These are phyloP conservation scores for Gallinago nigripennis DNA, from an alignment of 2,797 vertebrate genomes.

Conservation along the genomic window DNA sequence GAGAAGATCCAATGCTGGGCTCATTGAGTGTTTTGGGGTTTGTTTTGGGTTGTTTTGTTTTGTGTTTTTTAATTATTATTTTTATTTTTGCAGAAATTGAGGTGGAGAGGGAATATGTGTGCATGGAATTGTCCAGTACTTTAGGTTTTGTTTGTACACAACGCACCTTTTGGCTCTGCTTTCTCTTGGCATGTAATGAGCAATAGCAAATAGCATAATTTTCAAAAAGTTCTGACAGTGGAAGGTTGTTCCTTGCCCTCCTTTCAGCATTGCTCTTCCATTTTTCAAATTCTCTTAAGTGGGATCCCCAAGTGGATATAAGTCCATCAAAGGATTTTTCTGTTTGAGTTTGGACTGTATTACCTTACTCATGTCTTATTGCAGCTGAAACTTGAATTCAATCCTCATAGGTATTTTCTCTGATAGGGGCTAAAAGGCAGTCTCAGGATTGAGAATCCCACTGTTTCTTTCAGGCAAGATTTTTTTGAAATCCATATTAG, in stretches of 20 bases:
- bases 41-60: neutral
- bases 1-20: neutral
- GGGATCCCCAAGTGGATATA: neutral
- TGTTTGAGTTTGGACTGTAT: neutral
- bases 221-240: neutral
- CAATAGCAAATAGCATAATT: neutral
- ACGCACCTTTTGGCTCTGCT: neutral
- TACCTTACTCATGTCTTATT: neutral
- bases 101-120: neutral
- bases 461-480: neutral
- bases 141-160: neutral
- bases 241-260: neutral
- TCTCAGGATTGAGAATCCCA: neutral
- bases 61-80: neutral
- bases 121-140: neutral
- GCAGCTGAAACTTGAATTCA: neutral
- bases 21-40: neutral
- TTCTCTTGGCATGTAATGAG: neutral
- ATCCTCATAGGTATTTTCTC: neutral
- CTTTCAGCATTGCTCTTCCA: neutral
- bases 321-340: neutral
- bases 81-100: neutral
- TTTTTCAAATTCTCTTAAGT: neutral
- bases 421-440: neutral
- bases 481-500: neutral